Percentiles rank a stretch among this genome's conserved stretches.
phyloP scores from a whole-genome alignment of 2,888 invertebrate genomes.

The Drosophila prolongata region DNA sequence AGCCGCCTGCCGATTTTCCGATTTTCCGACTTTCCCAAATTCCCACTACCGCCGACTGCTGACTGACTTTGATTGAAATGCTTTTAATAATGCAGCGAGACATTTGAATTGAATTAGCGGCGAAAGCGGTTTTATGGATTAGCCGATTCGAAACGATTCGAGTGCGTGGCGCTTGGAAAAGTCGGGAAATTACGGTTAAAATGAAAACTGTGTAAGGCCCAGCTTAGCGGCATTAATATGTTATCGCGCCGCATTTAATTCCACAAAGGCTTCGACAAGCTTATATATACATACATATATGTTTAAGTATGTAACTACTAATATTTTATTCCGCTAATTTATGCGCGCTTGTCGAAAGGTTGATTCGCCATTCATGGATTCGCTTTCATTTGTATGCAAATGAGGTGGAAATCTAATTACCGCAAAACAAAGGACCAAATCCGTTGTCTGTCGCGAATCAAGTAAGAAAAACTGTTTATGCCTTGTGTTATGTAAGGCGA shows the following conservation, averaged over 20 bases:
- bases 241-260: constrained; percentile 12
- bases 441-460: constrained; percentile 36
- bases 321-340: constrained; percentile 32
- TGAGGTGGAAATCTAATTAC: constrained; percentile 76
- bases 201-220: constrained; percentile 36
- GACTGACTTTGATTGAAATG: constrained; percentile 63
- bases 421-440: constrained; percentile 69
- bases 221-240: constrained; percentile 20
- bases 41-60: constrained; percentile 2
- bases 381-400: constrained; percentile 72
- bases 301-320: too few relatives aligned
- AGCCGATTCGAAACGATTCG: constrained; percentile 6
- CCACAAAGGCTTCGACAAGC: neutral
- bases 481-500: constrained; percentile 64
- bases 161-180: constrained; percentile 2
- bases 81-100: constrained; percentile 68
- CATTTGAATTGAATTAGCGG: constrained; percentile 67
- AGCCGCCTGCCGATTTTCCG: neutral
- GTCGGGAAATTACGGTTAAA: constrained; percentile 12
- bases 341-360: constrained; percentile 30
- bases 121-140: constrained; percentile 39
- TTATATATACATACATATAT: neutral
- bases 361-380: constrained; percentile 20
- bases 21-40: neutral
- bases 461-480: constrained; percentile 42